phyloP scores from a whole-genome alignment of 1,140 invertebrate genomes.

The Drosophila baimaii region DNA sequence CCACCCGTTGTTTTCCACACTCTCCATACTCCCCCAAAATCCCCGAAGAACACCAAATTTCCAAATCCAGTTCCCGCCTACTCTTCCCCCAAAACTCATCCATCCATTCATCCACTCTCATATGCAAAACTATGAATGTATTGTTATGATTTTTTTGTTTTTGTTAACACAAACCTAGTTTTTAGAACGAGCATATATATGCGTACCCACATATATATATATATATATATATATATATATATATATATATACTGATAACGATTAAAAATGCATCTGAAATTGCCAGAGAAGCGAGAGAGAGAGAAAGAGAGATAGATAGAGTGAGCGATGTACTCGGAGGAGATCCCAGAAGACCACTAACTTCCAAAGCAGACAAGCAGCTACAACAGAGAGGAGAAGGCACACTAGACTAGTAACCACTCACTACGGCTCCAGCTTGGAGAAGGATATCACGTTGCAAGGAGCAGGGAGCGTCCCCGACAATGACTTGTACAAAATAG shows the following conservation, averaged over 20 bases:
- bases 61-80: slow-evolving; percentile 5
- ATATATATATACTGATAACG: slow-evolving; percentile 40
- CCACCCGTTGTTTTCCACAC: too few relatives aligned
- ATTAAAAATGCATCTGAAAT: slow-evolving; percentile 48
- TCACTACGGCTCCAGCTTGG: background rate
- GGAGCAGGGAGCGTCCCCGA: slow-evolving; percentile 1
- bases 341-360: slow-evolving; percentile 14
- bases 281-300: slow-evolving; percentile 40
- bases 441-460: slow-evolving; percentile 11
- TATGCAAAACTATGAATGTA: slow-evolving; percentile 60
- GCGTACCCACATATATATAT: slow-evolving; percentile 32
- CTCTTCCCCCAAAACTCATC: slow-evolving; percentile 18
- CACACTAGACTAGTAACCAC: slow-evolving; percentile 33
- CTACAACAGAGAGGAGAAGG: background rate
- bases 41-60: background rate
- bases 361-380: slow-evolving; percentile 26
- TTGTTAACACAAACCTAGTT: slow-evolving; percentile 77
- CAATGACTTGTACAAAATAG: slow-evolving; percentile 21
- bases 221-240: slow-evolving; percentile 34
- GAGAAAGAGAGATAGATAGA: background rate
- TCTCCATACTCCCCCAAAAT: slow-evolving; percentile 1
- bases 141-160: slow-evolving; percentile 79
- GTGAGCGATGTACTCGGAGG: slow-evolving; percentile 25
- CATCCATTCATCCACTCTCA: slow-evolving; percentile 17
- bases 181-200: slow-evolving; percentile 55